phyloP scores from a whole-genome alignment of 1,140 invertebrate genomes.

The Drosophila lacteicornis region DNA sequence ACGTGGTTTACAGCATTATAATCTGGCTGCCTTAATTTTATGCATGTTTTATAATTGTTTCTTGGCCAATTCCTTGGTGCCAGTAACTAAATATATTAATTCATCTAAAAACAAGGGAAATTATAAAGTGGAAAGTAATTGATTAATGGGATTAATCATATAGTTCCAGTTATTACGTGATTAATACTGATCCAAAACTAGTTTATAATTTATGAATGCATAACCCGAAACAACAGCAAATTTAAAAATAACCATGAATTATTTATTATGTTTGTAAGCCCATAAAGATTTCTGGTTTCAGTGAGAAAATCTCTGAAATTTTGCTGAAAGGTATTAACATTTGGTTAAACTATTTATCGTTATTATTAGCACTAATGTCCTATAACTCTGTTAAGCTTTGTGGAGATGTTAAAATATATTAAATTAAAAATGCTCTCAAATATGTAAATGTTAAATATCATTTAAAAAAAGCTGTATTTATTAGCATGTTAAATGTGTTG shows the following conservation, averaged over 20 bases:
- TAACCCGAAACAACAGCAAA: neutral
- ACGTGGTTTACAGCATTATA: slow-evolving; percentile 25
- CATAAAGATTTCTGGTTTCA: neutral
- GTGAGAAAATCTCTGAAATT: neutral
- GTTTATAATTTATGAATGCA: slow-evolving; percentile 9
- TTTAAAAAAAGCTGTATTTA: neutral
- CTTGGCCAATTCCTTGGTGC: slow-evolving; percentile 16
- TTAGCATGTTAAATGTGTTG: neutral
- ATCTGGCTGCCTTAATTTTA: slow-evolving; percentile 14
- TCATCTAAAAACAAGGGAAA: slow-evolving; percentile 3
- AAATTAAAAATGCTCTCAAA: neutral
- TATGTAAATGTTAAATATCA: neutral
- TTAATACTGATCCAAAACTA: neutral
- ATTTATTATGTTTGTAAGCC: neutral
- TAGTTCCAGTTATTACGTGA: neutral
- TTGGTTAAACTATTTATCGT: neutral
- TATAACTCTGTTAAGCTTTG: neutral
- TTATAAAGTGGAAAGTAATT: slow-evolving; percentile 2
- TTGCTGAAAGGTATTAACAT: neutral
- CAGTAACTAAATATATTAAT: neutral
- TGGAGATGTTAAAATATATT: neutral
- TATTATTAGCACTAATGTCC: neutral
- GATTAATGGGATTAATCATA: neutral
- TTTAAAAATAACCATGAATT: neutral
- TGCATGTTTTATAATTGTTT: slow-evolving; percentile 33